A percentile compares a stretch with the other conserved stretches of the same genome.
Conservation (phyloP, 92 coral and sea anemone genomes). For the Metridium senile region DNA sequence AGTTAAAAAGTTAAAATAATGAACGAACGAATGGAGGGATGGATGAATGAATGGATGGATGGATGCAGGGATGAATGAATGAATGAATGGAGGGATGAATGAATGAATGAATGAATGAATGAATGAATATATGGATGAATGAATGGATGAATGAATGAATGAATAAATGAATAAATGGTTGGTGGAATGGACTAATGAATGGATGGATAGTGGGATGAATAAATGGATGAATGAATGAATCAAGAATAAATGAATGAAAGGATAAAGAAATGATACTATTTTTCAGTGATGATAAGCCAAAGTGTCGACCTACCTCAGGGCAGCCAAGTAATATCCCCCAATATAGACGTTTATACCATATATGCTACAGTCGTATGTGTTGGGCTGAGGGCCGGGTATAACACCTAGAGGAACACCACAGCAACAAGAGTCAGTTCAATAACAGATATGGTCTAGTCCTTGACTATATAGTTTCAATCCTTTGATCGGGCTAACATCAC, state of each 20-base stretch:
- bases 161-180: too few relatives aligned
- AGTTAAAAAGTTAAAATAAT: too few relatives aligned
- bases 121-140: too few relatives aligned
- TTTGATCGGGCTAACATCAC: too few relatives aligned
- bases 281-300: neutral
- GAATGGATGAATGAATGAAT: neutral
- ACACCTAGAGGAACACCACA: slow-evolving; percentile 50
- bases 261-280: neutral
- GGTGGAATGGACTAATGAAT: too few relatives aligned
- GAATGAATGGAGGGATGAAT: too few relatives aligned
- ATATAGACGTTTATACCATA: slow-evolving; percentile 84
- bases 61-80: too few relatives aligned
- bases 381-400: slow-evolving; percentile 79
- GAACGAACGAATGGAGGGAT: too few relatives aligned
- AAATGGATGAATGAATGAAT: too few relatives aligned
- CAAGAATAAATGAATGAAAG: neutral
- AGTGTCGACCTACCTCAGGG: slow-evolving; percentile 60
- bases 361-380: slow-evolving; percentile 76
- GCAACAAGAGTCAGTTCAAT: neutral
- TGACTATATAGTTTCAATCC: neutral
- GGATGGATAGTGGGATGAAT: too few relatives aligned
- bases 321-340: slow-evolving; percentile 79
- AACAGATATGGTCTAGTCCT: neutral
- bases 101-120: neutral
- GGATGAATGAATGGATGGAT: too few relatives aligned